Percentiles rank a stretch among this genome's conserved stretches.
Evolutionary conservation across 2,113 vertebrate genomes (phyloP).

Genomic region (Emydocephalus ijimae): DNA sequence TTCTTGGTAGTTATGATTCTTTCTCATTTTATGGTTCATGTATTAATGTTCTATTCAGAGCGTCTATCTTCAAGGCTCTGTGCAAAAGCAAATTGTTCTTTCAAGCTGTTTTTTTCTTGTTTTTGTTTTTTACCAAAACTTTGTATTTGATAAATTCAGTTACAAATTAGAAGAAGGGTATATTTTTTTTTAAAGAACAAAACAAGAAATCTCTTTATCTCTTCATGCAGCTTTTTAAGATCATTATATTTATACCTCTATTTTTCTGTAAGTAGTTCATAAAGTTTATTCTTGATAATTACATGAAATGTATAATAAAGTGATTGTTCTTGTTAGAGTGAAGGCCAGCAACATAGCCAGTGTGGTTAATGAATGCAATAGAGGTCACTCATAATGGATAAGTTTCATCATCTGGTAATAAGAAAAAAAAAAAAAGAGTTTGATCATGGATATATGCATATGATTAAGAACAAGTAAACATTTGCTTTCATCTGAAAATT

Average conservation of each 20-base stretch:
- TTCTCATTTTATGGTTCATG: conserved; percentile 48
- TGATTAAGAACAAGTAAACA: not conserved
- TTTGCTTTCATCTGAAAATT: not conserved
- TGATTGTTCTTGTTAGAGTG: conserved; percentile 20
- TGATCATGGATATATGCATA: not conserved
- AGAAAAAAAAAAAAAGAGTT: not conserved
- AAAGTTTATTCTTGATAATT: not conserved
- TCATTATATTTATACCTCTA: conserved; percentile 40
- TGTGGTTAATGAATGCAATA: not conserved
- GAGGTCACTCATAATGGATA: not conserved
- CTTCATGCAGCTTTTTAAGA: conserved; percentile 36
- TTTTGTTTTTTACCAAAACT: not conserved
- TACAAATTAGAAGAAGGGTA: conserved; percentile 53
- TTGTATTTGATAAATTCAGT: conserved; percentile 48
- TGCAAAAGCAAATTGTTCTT: conserved; percentile 48
- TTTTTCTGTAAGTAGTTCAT: conserved; percentile 30
- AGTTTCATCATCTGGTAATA: not conserved
- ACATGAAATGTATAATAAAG: conserved; percentile 19
- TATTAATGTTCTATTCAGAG: conserved; percentile 48
- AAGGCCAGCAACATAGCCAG: conserved; percentile 7
- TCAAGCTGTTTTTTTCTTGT: conserved; percentile 40
- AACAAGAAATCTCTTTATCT: conserved; percentile 28
- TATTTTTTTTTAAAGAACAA: conserved; percentile 9
- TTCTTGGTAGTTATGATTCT: conserved; percentile 40
- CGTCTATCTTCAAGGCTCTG: conserved; percentile 45